A percentile compares a stretch with the other conserved stretches of the same genome.
These are phyloP conservation scores for Schlechtendalia chinensis DNA, from an alignment of 1,140 invertebrate genomes.

Conservation along the genomic window DNA sequence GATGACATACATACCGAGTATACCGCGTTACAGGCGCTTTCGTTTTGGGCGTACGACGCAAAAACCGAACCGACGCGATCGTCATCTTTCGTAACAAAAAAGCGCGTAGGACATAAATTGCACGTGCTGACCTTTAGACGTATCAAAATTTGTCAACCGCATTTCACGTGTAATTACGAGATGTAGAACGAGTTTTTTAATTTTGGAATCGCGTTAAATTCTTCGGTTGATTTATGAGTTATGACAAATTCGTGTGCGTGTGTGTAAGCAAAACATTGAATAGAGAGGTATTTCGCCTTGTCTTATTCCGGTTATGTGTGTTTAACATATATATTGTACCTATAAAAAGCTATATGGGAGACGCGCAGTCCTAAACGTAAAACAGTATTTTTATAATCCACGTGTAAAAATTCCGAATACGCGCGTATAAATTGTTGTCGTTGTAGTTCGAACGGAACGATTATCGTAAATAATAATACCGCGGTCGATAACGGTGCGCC, in stretches of 20 bases:
- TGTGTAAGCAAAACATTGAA: conserved; percentile 9
- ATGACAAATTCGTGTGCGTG: conserved; percentile 30
- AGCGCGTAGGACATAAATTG: neutral
- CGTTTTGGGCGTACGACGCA: neutral
- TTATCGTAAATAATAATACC: no score
- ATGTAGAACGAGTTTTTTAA: conserved; percentile 40
- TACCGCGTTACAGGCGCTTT: neutral
- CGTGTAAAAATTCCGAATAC: no score
- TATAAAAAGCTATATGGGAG: conserved; percentile 2
- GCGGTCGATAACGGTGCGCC: no score
- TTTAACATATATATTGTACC: neutral
- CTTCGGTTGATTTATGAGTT: conserved; percentile 34
- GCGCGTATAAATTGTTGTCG: no score
- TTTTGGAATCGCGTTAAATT: neutral
- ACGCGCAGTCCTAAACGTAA: neutral
- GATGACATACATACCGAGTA: neutral
- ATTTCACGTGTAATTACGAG: conserved; percentile 20
- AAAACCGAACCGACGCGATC: no score
- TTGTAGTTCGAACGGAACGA: no score
- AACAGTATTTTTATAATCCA: no score
- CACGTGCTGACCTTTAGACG: conserved; percentile 20
- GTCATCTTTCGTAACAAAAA: neutral
- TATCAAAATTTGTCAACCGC: conserved; percentile 37
- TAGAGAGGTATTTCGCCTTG: neutral
- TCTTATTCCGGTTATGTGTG: neutral